A percentile compares a stretch with the other conserved stretches of the same genome.
Conservation (phyloP, 2,888 invertebrate genomes). For the Stratiomys singularior region DNA sequence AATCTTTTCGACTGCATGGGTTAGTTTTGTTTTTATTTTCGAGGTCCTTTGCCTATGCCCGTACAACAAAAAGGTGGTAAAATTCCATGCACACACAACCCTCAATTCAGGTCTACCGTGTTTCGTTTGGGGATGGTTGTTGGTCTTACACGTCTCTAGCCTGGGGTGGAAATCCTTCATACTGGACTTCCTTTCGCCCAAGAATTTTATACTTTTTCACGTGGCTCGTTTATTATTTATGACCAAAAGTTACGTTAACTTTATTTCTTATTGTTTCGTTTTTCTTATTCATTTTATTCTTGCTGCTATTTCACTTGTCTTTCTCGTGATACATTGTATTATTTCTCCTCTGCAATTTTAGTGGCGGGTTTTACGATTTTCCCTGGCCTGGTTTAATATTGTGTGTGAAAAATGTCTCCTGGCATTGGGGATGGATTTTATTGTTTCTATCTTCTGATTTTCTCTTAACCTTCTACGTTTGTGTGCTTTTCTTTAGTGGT, state of each 20-base stretch:
- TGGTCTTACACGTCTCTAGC: neutral
- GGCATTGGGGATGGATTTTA: conserved; percentile 23
- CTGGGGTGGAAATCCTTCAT: conserved; percentile 20
- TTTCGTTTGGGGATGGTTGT: neutral
- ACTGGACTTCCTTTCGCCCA: neutral
- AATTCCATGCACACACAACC: neutral
- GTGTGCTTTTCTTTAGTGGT: neutral
- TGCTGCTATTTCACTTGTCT: neutral
- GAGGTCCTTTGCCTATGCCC: neutral
- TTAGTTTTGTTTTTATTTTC: neutral
- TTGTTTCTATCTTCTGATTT: conserved; percentile 36
- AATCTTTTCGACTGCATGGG: neutral
- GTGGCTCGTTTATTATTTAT: conserved; percentile 46
- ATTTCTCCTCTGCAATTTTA: conserved; percentile 25
- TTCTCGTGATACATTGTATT: conserved; percentile 2
- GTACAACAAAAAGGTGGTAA: neutral
- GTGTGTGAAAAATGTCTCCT: conserved; percentile 32
- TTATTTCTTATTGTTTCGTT: conserved; percentile 22
- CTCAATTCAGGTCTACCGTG: neutral
- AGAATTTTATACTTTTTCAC: conserved; percentile 37
- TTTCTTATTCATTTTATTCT: neutral
- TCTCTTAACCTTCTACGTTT: neutral
- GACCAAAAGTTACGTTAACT: conserved; percentile 44
- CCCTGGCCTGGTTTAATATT: conserved; percentile 24
- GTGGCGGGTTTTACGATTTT: conserved; percentile 29